A percentile compares a stretch with the other conserved stretches of the same genome.
phyloP scores from a whole-genome alignment of 2,113 vertebrate genomes.

The Pluvianellus socialis region DNA sequence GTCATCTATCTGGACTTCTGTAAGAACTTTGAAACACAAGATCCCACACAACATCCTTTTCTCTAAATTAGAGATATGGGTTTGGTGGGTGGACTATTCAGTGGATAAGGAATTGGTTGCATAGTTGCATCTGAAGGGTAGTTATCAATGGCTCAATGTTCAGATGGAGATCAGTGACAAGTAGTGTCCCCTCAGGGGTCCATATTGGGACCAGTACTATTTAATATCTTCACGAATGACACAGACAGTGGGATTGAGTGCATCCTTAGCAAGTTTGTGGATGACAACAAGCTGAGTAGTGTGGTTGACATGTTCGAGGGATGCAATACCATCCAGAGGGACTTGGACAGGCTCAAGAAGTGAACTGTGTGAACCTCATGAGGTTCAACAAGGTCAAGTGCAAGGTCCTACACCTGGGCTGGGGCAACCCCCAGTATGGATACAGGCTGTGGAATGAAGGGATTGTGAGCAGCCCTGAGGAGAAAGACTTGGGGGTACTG shows the following conservation, averaged over 20 bases:
- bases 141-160: not conserved
- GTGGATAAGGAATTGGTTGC: too few relatives aligned
- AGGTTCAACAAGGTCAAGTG: not conserved
- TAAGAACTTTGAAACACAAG: too few relatives aligned
- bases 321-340: not conserved
- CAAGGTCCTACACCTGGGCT: not conserved
- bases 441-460: too few relatives aligned
- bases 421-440: rapidly evolving
- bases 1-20: too few relatives aligned
- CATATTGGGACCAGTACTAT: too few relatives aligned
- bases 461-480: too few relatives aligned
- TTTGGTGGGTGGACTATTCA: too few relatives aligned
- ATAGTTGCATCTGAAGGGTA: too few relatives aligned
- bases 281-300: rapidly evolving
- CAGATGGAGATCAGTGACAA: not conserved
- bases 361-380: not conserved
- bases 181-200: not conserved
- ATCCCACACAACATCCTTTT: too few relatives aligned
- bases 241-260: not conserved
- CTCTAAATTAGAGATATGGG: too few relatives aligned
- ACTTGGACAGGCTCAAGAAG: not conserved
- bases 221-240: not conserved
- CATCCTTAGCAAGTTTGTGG: not conserved
- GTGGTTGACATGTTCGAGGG: not conserved
- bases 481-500: not conserved